Percentiles rank a stretch among this genome's conserved stretches.
Evolutionary conservation across 2,113 vertebrate genomes (phyloP).

Genomic region (Leptosomus discolor): DNA sequence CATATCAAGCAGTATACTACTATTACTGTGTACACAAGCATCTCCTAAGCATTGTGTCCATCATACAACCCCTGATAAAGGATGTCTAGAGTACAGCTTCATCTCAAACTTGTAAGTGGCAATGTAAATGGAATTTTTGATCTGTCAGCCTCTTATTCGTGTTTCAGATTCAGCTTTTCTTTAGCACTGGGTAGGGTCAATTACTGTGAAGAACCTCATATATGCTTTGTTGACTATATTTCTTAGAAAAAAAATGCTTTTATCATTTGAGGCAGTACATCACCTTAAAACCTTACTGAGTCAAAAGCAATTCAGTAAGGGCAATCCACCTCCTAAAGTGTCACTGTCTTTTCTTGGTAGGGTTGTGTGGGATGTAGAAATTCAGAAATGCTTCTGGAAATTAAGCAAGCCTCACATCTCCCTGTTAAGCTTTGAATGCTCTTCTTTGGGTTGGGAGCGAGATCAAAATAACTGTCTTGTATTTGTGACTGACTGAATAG

Average conservation of each 20-base stretch:
- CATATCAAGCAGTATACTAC: background rate
- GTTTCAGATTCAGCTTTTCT: background rate
- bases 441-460: background rate
- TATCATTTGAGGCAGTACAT: background rate
- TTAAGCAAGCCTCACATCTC: background rate
- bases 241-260: background rate
- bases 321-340: background rate
- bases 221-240: background rate
- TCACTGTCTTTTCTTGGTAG: background rate
- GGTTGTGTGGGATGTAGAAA: background rate
- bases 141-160: background rate
- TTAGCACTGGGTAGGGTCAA: background rate
- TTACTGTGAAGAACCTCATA: background rate
- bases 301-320: background rate
- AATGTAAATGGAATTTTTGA: background rate
- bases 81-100: background rate
- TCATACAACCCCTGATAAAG: fast-evolving
- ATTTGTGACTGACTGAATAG: background rate
- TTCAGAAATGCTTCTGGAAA: background rate
- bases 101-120: background rate
- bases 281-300: background rate
- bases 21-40: background rate
- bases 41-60: background rate
- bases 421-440: background rate
- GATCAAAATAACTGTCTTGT: background rate